These are phyloP conservation scores for Megathymus violae DNA, from an alignment of 1,140 invertebrate species.

Conservation along the genomic window DNA sequence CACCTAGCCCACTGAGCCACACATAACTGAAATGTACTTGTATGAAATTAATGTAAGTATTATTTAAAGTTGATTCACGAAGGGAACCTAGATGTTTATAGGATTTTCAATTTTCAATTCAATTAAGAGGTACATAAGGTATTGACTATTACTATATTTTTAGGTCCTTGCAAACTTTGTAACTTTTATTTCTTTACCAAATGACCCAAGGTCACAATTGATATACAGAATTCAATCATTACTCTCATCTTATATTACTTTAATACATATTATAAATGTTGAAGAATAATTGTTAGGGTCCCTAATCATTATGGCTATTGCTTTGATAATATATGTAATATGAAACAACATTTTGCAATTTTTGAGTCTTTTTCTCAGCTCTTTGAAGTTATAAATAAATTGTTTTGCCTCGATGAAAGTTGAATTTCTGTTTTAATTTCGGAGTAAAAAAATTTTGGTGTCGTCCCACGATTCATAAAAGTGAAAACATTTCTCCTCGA, in stretches of 20 bases:
- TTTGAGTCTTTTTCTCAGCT: neutral
- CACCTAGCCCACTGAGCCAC: constrained; percentile 19
- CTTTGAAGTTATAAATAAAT: neutral
- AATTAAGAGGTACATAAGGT: no score
- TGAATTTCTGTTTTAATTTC: neutral
- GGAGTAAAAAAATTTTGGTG: neutral
- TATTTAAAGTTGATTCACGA: neutral
- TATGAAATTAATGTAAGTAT: constrained; percentile 15
- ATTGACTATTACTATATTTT: no score
- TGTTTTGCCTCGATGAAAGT: neutral
- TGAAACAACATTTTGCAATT: neutral
- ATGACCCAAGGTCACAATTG: no score
- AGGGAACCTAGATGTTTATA: neutral
- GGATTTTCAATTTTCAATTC: no score
- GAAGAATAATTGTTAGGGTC: no score
- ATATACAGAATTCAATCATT: no score
- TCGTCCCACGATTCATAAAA: neutral
- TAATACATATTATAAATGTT: no score
- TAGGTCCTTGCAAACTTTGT: no score
- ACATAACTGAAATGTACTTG: constrained; percentile 13
- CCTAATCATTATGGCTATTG: no score
- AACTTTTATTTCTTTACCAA: no score
- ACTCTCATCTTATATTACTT: no score
- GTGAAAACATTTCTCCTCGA: neutral
- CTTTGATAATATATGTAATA: no score